Evolutionary conservation across 2,113 vertebrate genomes (phyloP).

Genomic region (Cromileptes altivelis): DNA sequence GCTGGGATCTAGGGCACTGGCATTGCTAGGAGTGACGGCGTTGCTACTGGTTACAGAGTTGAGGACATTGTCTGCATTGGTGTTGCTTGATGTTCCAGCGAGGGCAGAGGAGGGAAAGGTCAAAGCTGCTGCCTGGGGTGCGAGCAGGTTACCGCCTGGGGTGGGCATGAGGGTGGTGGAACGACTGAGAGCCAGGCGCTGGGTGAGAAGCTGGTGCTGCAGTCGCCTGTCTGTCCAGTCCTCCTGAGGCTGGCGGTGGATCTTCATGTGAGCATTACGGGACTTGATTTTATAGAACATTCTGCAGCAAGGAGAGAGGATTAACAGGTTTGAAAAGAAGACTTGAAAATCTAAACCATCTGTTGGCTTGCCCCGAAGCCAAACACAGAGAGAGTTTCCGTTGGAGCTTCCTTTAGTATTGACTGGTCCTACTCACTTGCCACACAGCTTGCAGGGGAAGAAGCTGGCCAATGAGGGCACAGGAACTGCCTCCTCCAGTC

Average conservation of each 20-base stretch:
- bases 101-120: constrained; percentile 54
- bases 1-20: constrained; percentile 41
- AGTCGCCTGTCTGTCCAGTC: constrained; percentile 78
- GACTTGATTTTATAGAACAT: constrained; percentile 90
- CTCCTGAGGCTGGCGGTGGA: constrained; percentile 87
- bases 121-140: constrained; percentile 47
- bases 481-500: constrained; percentile 61
- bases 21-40: constrained; percentile 52
- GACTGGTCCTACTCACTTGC: constrained; percentile 83
- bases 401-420: neutral
- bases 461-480: constrained; percentile 76
- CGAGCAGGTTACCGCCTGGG: constrained; percentile 56
- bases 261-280: constrained; percentile 90
- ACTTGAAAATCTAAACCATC: constrained; percentile 46
- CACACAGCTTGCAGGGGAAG: constrained; percentile 88
- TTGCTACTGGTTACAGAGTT: constrained; percentile 44
- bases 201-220: constrained; percentile 72
- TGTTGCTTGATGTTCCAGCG: constrained; percentile 30
- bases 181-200: constrained; percentile 69
- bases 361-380: constrained; percentile 30
- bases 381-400: constrained; percentile 1
- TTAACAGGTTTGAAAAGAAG: neutral
- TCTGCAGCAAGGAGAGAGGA: constrained; percentile 56
- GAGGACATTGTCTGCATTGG: constrained; percentile 43
- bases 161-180: constrained; percentile 64